Conservation (phyloP, 2,113 vertebrate genomes). For the Mobula hypostoma region DNA sequence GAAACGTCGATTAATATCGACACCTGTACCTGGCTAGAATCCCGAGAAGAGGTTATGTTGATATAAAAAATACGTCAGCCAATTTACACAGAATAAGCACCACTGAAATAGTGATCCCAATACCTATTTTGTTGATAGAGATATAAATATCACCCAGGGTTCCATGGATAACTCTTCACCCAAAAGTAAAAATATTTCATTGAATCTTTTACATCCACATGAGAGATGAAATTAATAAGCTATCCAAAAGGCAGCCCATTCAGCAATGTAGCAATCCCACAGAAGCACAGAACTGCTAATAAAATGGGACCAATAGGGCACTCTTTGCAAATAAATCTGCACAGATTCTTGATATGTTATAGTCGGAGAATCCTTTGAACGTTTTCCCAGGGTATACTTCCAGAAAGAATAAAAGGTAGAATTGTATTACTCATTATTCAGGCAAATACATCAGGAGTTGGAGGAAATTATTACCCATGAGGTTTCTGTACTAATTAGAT, state of each 20-base stretch:
- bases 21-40: too few species aligned
- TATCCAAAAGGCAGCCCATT: neutral
- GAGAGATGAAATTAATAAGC: neutral
- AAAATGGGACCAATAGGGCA: neutral
- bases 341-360: neutral
- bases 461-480: neutral
- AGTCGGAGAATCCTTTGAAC: neutral
- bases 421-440: neutral
- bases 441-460: neutral
- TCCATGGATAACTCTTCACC: neutral
- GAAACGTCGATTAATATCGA: too few species aligned
- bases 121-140: neutral
- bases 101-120: neutral
- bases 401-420: neutral
- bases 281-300: neutral
- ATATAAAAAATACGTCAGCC: neutral
- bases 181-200: neutral
- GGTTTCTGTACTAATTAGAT: neutral
- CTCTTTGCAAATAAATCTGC: neutral
- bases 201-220: neutral
- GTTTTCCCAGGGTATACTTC: neutral
- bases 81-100: neutral
- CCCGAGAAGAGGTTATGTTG: too few species aligned
- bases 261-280: neutral
- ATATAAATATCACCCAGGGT: neutral